phyloP scores from a whole-genome alignment of 2,113 vertebrate genomes.

The Rynchops niger region DNA sequence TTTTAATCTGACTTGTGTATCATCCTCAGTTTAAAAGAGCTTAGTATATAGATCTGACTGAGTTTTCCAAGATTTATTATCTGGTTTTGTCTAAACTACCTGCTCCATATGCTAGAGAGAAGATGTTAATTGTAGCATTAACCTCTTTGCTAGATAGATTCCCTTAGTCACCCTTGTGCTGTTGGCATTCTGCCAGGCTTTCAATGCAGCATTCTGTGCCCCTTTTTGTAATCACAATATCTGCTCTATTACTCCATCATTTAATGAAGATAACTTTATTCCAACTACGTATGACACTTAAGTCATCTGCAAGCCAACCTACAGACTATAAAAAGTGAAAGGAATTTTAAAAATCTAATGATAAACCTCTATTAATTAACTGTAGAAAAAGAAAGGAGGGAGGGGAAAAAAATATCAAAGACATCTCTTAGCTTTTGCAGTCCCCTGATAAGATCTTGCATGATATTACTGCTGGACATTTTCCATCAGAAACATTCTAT shows the following conservation, averaged over 20 bases:
- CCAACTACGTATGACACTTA: not conserved
- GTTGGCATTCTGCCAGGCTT: not conserved
- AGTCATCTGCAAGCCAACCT: not conserved
- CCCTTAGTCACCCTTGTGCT: not conserved
- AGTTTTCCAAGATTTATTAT: not conserved
- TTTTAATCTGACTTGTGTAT: not conserved
- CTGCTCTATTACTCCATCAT: not conserved
- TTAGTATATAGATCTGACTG: not conserved
- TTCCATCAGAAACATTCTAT: not conserved
- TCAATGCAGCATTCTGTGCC: not conserved
- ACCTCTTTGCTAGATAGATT: not conserved
- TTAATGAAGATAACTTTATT: not conserved
- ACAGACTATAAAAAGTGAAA: not conserved
- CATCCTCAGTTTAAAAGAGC: not conserved
- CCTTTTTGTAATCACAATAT: not conserved
- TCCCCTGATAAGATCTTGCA: not conserved
- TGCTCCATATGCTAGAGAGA: not conserved
- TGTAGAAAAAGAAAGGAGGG: not conserved
- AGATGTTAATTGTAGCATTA: not conserved
- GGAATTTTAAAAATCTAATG: not conserved
- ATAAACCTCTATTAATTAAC: not conserved
- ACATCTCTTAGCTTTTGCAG: not conserved
- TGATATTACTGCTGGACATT: not conserved
- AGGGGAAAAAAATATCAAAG: not conserved
- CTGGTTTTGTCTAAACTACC: not conserved